These are phyloP conservation scores for Drosophila subobscura DNA, from an alignment of 1,140 invertebrate genomes.

Conservation along the genomic window DNA sequence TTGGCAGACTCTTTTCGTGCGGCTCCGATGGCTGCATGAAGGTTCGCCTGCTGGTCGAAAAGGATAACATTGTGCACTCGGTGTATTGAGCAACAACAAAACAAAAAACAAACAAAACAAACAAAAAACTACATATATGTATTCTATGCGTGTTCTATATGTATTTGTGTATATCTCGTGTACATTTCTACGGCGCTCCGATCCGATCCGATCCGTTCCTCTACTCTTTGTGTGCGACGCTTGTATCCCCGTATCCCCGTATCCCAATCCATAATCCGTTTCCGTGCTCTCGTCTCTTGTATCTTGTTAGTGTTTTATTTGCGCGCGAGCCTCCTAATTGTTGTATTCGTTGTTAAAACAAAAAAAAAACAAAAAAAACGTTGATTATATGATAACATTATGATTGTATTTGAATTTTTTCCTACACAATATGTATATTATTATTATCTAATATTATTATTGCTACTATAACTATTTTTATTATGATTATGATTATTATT, in stretches of 20 bases:
- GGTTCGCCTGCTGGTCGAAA: conserved; percentile 92
- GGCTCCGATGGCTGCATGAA: conserved; percentile 99
- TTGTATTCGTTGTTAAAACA: conserved; percentile 72
- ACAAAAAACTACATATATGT: conserved; percentile 34
- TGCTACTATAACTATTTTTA: conserved; percentile 31
- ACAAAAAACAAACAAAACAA: conserved; percentile 14
- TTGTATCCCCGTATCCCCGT: background rate
- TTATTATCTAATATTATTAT: conserved; percentile 26
- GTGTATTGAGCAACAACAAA: conserved; percentile 64
- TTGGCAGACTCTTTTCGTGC: conserved; percentile 96
- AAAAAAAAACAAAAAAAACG: conserved; percentile 2
- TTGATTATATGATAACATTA: conserved; percentile 69
- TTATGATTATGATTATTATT: conserved; percentile 34
- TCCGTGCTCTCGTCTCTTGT: too few species aligned
- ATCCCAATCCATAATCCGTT: background rate
- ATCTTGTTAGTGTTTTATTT: too few species aligned
- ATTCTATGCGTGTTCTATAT: conserved; percentile 11
- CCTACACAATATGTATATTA: conserved; percentile 38
- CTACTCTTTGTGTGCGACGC: too few species aligned
- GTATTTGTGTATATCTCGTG: conserved; percentile 7
- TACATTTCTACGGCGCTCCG: too few species aligned
- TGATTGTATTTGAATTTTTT: conserved; percentile 54
- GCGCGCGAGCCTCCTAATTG: conserved; percentile 25
- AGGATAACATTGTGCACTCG: conserved; percentile 78
- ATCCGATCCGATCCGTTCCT: too few species aligned